A percentile compares a stretch with the other conserved stretches of the same genome.
Conservation (phyloP, 1,140 invertebrate species). For the Trichoplusia ni region DNA sequence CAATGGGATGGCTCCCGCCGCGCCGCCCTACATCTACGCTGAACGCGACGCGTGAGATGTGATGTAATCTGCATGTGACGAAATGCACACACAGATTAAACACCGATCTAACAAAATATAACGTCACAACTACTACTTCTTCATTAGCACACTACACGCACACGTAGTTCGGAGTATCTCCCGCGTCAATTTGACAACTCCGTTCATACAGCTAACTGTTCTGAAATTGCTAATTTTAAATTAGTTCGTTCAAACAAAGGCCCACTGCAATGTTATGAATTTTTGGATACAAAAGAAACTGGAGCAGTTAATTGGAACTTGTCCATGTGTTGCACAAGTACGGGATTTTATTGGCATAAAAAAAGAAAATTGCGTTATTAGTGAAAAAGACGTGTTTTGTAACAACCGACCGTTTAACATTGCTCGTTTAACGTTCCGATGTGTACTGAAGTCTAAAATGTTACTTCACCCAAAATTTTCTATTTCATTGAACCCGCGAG, state of each 20-base stretch:
- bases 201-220: conserved; percentile 3
- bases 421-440: no score
- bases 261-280: background rate
- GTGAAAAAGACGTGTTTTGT: no score
- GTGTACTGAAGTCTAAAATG: background rate
- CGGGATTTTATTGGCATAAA: conserved; percentile 10
- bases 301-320: conserved; percentile 4
- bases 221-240: conserved; percentile 8
- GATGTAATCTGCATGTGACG: conserved; percentile 76
- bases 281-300: conserved; percentile 14
- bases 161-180: background rate
- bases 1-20: conserved; percentile 72
- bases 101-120: conserved; percentile 52
- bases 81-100: conserved; percentile 55
- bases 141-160: background rate
- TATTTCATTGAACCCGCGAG: background rate
- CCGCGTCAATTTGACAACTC: no score
- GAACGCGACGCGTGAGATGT: conserved; percentile 50
- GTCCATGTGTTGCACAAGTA: conserved; percentile 6
- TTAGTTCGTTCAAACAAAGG: conserved; percentile 17
- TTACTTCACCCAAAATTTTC: background rate
- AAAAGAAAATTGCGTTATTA: background rate
- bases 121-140: conserved; percentile 42
- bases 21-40: conserved; percentile 69
- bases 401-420: no score